A percentile compares a stretch with the other conserved stretches of the same genome.
phyloP scores from a whole-genome alignment of 2,888 invertebrate species.

The Leucania comma region DNA sequence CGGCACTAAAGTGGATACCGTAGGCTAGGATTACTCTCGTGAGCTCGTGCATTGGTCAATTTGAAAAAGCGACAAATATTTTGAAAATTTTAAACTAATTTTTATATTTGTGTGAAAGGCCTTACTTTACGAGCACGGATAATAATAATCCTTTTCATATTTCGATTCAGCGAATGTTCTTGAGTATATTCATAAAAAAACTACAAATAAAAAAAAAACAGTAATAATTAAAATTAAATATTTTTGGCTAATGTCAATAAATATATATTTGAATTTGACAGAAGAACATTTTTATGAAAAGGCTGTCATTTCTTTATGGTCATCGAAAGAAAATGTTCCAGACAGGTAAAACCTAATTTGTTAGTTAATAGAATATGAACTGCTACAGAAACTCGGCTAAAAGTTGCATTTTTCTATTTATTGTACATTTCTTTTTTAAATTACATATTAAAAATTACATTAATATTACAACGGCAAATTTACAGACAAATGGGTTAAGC shows the following conservation, averaged over 20 bases:
- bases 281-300: slow-evolving; percentile 28
- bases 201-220: slow-evolving; percentile 9
- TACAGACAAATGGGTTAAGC: no score
- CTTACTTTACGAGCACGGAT: slow-evolving; percentile 30
- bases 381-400: no score
- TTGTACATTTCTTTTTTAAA: no score
- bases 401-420: no score
- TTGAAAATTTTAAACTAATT: not conserved
- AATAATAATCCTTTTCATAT: slow-evolving; percentile 34
- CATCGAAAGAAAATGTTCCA: not conserved
- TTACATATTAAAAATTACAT: no score
- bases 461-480: no score
- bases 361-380: no score
- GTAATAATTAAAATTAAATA: slow-evolving; percentile 24
- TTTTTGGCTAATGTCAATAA: slow-evolving; percentile 46
- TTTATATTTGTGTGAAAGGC: not conserved
- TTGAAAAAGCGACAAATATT: not conserved
- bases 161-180: not conserved
- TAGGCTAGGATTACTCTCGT: no score
- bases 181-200: slow-evolving; percentile 19
- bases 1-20: no score
- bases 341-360: no score
- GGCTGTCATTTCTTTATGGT: slow-evolving; percentile 2
- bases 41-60: not conserved
- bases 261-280: slow-evolving; percentile 56